Evolutionary conservation across 2,113 vertebrate genomes (phyloP).

Genomic region (Chrysemys picta): DNA sequence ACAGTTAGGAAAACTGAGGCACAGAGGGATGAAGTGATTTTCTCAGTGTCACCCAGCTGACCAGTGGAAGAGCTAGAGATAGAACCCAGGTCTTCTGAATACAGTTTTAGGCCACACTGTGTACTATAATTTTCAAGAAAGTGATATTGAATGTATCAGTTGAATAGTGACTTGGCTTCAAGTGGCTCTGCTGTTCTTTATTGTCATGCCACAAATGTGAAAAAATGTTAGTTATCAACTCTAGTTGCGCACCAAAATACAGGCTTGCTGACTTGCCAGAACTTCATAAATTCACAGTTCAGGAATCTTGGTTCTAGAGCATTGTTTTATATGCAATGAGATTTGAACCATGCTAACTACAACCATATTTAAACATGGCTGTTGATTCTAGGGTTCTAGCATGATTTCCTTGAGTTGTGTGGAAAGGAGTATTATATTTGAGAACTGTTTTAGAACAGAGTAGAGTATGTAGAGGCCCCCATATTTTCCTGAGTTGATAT

Average conservation of each 20-base stretch:
- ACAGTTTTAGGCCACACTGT: background rate
- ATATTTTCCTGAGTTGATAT: background rate
- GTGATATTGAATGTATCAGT: accelerated
- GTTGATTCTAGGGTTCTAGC: background rate
- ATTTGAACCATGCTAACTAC: background rate
- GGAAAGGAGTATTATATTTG: background rate
- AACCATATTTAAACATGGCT: background rate
- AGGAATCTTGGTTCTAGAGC: background rate
- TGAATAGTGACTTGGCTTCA: background rate
- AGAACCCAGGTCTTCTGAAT: accelerated
- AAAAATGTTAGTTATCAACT: background rate
- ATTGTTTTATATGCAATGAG: background rate
- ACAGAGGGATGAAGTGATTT: background rate
- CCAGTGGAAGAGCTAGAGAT: background rate
- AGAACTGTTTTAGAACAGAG: background rate
- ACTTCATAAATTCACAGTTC: background rate
- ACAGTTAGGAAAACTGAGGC: background rate
- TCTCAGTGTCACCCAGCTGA: background rate
- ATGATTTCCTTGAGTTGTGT: background rate
- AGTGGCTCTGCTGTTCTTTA: background rate
- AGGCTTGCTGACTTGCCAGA: background rate
- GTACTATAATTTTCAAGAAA: background rate
- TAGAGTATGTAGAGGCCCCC: background rate
- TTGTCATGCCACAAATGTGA: background rate
- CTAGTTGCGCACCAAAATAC: background rate